A percentile compares a stretch with the other conserved stretches of the same genome.
Evolutionary conservation across 2,797 vertebrate species (phyloP).

Genomic region (Leptodactylus fallax): DNA sequence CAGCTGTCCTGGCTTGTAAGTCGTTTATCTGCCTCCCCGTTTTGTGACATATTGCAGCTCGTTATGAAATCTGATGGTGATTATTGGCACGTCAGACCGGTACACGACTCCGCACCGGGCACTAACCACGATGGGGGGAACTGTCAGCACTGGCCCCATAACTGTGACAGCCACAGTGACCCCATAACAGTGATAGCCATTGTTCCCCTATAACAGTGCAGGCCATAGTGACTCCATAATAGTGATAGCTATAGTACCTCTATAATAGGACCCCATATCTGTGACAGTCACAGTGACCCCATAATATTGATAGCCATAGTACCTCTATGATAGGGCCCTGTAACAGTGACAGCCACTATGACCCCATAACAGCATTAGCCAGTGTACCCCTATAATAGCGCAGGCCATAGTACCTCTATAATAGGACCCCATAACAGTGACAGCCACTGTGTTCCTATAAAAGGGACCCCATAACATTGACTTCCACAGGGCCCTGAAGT

Average conservation of each 20-base stretch:
- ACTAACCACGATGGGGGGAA: background rate
- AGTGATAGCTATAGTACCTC: background rate
- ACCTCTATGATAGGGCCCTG: too few species aligned
- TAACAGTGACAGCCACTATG: background rate
- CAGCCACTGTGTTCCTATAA: background rate
- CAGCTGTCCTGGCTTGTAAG: conserved; percentile 37
- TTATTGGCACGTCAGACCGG: background rate
- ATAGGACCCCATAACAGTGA: background rate
- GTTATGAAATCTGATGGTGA: conserved; percentile 17
- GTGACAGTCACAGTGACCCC: background rate
- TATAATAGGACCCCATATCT: background rate
- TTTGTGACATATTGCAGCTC: background rate
- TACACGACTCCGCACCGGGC: background rate
- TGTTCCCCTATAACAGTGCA: background rate
- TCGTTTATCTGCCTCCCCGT: background rate
- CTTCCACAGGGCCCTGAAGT: background rate
- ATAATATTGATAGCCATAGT: background rate
- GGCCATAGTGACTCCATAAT: background rate
- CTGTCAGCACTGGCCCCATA: background rate
- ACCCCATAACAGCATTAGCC: background rate
- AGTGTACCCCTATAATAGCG: background rate
- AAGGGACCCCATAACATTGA: background rate
- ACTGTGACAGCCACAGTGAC: background rate
- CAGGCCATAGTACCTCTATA: background rate
- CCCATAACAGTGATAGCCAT: background rate